Evolutionary conservation across 2,888 invertebrate genomes (phyloP), one percentile per base, ranked within the genome.

Genomic region (Willowsia nigromaculata): DNA sequence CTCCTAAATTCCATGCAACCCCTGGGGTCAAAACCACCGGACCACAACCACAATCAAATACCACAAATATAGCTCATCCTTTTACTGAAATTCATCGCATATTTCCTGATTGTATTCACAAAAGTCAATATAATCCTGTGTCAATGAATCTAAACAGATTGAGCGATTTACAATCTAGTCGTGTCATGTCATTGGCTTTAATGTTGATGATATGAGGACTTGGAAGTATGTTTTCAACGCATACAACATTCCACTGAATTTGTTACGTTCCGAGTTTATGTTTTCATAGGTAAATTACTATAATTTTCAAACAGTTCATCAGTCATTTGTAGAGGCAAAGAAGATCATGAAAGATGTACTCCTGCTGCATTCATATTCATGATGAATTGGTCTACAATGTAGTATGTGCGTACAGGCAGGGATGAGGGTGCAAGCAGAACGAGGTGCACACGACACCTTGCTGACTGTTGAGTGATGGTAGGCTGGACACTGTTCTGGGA

Each of bases 371-470:
- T n/a, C n/a, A n/a, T n/a, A n/a, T n/a, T n/a, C n/a, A n/a, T n/a
- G n/a, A n/a, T n/a, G n/a, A n/a, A n/a, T n/a, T n/a, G n/a, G n/a
- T n/a, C n/a, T n/a, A n/a, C n/a, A n/a, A n/a, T n/a, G n/a, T n/a
- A n/a, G n/a, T n/a, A n/a, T n/a, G n/a, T n/a, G n/a, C n/a, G n/a
- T 68, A 37, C 40, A 7, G 37, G 59, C 22, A 68, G n/a, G n/a
- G 18, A 22, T 2, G 65, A 13, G 22, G 27, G 37, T 62, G 56
- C 56, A 3, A 2, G 13, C n/a, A 59, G 30, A 43, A n/a, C 18
- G 33, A 80, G 78, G 88, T 90, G 90, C 90, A 90, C 91, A 91
- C 90, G 90, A 90, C 90, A 91, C 89, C 88, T 90, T 83, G 81
- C 88, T 88, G 84, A 88, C 68, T 62, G 59, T 37, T 83, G 85